Evolutionary conservation across 2,113 vertebrate genomes (phyloP).

Genomic region (Grallaria varia): DNA sequence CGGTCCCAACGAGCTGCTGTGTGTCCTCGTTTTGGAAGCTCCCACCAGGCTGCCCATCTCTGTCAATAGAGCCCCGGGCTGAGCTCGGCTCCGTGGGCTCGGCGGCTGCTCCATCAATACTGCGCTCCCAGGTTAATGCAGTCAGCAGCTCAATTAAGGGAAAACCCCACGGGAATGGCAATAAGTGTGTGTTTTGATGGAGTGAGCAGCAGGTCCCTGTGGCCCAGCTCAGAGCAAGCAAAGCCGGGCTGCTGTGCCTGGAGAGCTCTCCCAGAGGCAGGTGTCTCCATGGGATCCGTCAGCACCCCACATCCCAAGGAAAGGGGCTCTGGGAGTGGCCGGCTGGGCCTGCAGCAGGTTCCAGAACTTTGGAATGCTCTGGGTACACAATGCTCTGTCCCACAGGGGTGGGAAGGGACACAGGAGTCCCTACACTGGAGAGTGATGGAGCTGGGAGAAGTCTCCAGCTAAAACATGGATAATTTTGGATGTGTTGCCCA

Average conservation of each 20-base stretch:
- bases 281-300: neutral
- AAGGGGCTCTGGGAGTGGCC: neutral
- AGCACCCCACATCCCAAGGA: neutral
- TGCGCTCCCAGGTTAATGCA: neutral
- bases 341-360: neutral
- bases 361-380: neutral
- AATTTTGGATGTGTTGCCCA: neutral
- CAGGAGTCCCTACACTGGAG: rapidly evolving
- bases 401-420: neutral
- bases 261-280: neutral
- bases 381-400: rapidly evolving
- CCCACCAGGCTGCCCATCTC: rapidly evolving
- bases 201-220: neutral
- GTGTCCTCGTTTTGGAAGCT: neutral
- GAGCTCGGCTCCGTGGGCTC: neutral
- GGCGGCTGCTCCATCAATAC: neutral
- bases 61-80: neutral
- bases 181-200: neutral
- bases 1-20: neutral
- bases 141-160: constrained; percentile 29
- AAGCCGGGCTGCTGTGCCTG: neutral
- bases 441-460: neutral
- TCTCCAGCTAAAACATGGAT: neutral
- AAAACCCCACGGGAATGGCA: neutral
- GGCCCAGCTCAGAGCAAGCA: neutral